Percentiles rank a stretch among this genome's conserved stretches.
Conservation (phyloP, 2,888 invertebrate genomes). For the Aphidoletes aphidimyza region DNA sequence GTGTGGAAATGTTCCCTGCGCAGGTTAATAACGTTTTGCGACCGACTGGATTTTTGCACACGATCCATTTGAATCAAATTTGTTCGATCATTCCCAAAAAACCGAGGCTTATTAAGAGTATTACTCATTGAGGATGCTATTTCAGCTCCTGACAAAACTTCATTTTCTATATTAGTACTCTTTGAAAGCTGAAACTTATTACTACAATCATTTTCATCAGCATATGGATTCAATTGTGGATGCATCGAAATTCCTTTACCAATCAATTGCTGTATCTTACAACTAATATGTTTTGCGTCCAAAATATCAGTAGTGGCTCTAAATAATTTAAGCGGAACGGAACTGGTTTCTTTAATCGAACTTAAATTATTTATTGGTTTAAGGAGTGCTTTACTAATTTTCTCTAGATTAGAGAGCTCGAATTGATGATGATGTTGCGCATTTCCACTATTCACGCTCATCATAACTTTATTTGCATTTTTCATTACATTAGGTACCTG, state of each 20-base stretch:
- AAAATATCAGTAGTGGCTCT: neutral
- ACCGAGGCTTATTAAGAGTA: neutral
- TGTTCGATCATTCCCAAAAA: conserved; percentile 57
- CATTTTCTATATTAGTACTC: conserved; percentile 44
- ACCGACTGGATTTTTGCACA: neutral
- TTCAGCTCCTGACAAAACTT: conserved; percentile 12
- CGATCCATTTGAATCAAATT: conserved; percentile 55
- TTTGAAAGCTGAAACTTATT: conserved; percentile 56
- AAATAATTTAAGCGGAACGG: too few relatives aligned
- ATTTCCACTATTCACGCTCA: neutral
- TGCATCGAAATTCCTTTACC: too few relatives aligned
- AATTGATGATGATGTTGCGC: neutral
- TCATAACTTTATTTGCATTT: conserved; percentile 24
- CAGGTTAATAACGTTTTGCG: neutral
- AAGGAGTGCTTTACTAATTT: neutral
- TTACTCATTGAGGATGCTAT: neutral
- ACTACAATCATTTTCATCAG: conserved; percentile 56
- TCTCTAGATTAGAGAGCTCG: neutral
- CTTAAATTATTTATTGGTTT: neutral
- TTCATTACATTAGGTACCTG: conserved; percentile 58
- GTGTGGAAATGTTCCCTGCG: conserved; percentile 33
- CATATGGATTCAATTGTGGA: conserved; percentile 55
- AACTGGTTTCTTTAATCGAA: neutral
- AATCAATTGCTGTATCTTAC: too few relatives aligned
- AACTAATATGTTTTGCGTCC: conserved; percentile 6